Conservation (phyloP, 2,797 vertebrate genomes). For the Myotis vivesi region DNA sequence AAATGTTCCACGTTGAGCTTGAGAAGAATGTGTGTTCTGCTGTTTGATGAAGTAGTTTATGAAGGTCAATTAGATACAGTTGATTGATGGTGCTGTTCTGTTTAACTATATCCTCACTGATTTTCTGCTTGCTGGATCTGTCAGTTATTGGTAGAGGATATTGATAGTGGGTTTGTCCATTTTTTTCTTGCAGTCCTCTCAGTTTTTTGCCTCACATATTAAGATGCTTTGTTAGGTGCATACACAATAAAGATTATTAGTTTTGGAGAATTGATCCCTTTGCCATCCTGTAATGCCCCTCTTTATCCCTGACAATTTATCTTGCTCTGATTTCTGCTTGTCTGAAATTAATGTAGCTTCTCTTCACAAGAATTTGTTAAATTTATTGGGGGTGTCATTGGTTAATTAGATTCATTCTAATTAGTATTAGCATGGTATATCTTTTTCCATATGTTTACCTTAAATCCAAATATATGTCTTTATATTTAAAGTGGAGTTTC, state of each 20-base stretch:
- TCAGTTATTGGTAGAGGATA: conserved; percentile 1
- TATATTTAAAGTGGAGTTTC: conserved; percentile 29
- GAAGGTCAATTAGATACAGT: conserved; percentile 50
- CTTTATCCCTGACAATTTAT: conserved; percentile 7
- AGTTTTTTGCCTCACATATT: not conserved
- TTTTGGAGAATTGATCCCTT: not conserved
- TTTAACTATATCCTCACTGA: conserved; percentile 38
- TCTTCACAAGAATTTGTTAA: not conserved
- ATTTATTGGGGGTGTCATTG: not conserved
- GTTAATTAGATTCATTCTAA: conserved; percentile 4
- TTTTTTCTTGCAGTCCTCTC: not conserved
- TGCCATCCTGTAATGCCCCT: not conserved
- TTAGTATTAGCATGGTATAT: not conserved
- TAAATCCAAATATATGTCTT: not conserved
- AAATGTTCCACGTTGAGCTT: not conserved
- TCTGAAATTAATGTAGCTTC: conserved; percentile 32
- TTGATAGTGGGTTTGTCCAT: not conserved
- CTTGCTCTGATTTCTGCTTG: conserved; percentile 6
- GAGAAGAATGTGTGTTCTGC: conserved; percentile 42
- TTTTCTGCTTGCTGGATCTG: conserved; percentile 46
- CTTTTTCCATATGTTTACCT: not conserved
- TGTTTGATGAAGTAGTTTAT: conserved; percentile 52
- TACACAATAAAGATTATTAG: not conserved
- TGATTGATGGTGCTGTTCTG: conserved; percentile 44
- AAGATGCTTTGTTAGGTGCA: not conserved